These are phyloP conservation scores for Drosophila pallidifrons DNA, from an alignment of 1,140 invertebrate genomes.

Conservation along the genomic window DNA sequence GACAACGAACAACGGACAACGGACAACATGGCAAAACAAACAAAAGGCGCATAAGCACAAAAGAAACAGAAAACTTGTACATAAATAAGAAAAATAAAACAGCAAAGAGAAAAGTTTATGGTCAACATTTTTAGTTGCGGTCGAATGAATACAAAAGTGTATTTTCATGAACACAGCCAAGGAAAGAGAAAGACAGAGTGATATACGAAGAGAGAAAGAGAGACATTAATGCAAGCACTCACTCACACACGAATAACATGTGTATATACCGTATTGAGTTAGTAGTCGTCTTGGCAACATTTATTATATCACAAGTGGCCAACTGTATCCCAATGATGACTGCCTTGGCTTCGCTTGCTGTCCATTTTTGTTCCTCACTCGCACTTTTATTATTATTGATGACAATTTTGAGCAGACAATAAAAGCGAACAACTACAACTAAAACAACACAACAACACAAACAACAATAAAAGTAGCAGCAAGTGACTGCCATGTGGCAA, in stretches of 20 bases:
- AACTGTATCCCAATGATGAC: conserved; percentile 49
- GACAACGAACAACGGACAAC: conserved; percentile 14
- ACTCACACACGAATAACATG: conserved; percentile 17
- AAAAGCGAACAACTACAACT: conserved; percentile 53
- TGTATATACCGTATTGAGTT: conserved; percentile 10
- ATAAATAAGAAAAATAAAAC: conserved; percentile 65
- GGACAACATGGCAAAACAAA: conserved; percentile 14
- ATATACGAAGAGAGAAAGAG: too few relatives aligned
- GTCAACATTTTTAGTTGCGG: conserved; percentile 81
- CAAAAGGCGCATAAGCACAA: conserved; percentile 18
- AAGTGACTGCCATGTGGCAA: conserved; percentile 45
- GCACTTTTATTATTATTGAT: conserved; percentile 82
- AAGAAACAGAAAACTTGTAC: conserved; percentile 58
- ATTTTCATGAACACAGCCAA: conserved; percentile 54
- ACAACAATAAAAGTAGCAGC: too few relatives aligned
- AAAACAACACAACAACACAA: conserved; percentile 25
- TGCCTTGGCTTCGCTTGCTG: conserved; percentile 20
- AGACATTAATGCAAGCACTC: conserved; percentile 2
- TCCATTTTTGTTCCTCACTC: conserved; percentile 54
- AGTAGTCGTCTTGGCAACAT: conserved; percentile 65
- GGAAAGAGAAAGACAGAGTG: neutral
- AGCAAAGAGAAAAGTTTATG: conserved; percentile 63
- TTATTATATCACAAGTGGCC: conserved; percentile 77
- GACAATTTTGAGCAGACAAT: conserved; percentile 82
- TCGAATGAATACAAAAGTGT: conserved; percentile 81